Evolutionary conservation across 53 echinoderm and acorn worm genomes (phyloP).

Genomic region (Astropecten irregularis): DNA sequence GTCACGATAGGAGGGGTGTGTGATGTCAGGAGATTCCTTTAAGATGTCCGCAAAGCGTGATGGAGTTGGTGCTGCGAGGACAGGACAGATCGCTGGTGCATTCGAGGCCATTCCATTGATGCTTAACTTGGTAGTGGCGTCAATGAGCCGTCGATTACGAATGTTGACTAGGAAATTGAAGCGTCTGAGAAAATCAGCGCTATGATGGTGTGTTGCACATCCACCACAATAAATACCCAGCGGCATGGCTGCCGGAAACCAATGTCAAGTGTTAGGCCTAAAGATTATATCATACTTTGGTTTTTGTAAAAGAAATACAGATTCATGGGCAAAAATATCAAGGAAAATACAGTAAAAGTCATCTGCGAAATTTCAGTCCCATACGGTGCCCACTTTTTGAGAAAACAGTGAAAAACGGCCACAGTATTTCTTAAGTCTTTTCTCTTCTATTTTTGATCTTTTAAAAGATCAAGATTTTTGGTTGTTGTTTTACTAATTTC

Average conservation of each 20-base stretch:
- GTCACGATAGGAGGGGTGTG: not conserved
- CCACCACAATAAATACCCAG: constrained; percentile 23
- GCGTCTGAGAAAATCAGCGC: constrained; percentile 33
- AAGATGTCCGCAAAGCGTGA: constrained; percentile 1
- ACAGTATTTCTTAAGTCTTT: no score
- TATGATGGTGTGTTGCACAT: constrained; percentile 9
- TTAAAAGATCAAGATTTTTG: no score
- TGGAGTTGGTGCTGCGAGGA: constrained; percentile 6
- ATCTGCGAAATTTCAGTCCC: no score
- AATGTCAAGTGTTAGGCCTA: constrained; percentile 17
- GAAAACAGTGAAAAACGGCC: no score
- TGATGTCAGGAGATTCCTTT: not conserved
- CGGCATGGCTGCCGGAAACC: not conserved
- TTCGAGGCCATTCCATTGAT: not conserved
- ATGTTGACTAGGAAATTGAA: constrained; percentile 27
- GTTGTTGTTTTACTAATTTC: no score
- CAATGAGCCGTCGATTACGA: not conserved
- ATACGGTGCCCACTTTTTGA: no score
- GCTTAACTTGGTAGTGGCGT: constrained; percentile 24
- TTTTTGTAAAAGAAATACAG: no score
- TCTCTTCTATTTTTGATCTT: no score
- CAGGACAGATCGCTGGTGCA: not conserved
- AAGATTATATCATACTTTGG: no score
- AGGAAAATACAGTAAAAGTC: no score
- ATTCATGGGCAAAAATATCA: no score